Evolutionary conservation across 2,888 invertebrate genomes (phyloP), one percentile per base, ranked within the genome.

Genomic region (Philhelius pedissequus): DNA sequence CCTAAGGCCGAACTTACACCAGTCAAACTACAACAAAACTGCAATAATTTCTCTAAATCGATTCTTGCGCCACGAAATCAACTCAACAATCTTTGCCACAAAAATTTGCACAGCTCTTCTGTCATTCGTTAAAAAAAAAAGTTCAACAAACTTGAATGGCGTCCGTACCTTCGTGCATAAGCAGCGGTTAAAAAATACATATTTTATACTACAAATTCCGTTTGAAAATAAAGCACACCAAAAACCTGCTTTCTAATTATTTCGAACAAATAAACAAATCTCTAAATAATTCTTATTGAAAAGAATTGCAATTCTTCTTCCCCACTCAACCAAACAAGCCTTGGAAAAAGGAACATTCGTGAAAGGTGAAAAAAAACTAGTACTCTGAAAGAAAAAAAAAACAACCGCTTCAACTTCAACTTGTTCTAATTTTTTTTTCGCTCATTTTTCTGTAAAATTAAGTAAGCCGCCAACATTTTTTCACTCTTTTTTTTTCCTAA

Each of bases 141-240:
- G 69, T 83, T 74, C 78, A 83, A 83, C 82, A 83, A 78, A 83
- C 73, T 22, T 45, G 69, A 83, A 83, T 83, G 82, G 82, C 82
- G 82, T 83, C 82, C 60, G 69, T 78, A 25, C 15, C 38, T 38
- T 30, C 58, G 58, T 58, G 58, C 38, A 58, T 15, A 38, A 58
- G 73, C 60, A 78, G 73, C 78, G 82, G 60, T 64, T 30, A 38
- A 74, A 69, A 56, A 58, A 15, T 52, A 52, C 22, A 9, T 20
- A 27, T 74, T 83, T 73, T 20, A 32, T 18, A 62, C 32, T 22
- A 43, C 52, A 77, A 71, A 82, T 60, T 68, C 22, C 50, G 20
- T 69, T 73, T 32, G 30, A 62, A 58, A 69, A 15, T 15, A 52
- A 52, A 52, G 4, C 11, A 27, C 27, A 52, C 52, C 9, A 15